phyloP scores from a whole-genome alignment of 1,140 invertebrate species.

The Sesamia nonagrioides region DNA sequence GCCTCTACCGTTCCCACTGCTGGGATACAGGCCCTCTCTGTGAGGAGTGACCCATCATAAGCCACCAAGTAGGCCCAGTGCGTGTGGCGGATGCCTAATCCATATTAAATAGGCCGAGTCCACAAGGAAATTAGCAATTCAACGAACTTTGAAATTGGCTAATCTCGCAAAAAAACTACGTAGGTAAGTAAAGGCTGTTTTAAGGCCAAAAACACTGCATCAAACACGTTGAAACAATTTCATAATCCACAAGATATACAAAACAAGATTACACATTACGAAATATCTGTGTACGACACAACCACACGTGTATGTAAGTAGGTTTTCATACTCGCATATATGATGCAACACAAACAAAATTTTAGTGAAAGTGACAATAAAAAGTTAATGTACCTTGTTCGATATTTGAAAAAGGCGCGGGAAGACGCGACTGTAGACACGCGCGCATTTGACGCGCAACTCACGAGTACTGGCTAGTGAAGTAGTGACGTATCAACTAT shows the following conservation, averaged over 20 bases:
- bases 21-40: too few species aligned
- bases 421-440: constrained; percentile 24
- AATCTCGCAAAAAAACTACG: background rate
- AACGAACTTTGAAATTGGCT: background rate
- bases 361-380: constrained; percentile 43
- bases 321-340: background rate
- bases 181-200: background rate
- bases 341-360: constrained; percentile 43
- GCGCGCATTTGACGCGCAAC: constrained; percentile 13
- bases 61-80: too few species aligned
- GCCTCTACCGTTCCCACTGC: too few species aligned
- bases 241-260: constrained; percentile 12
- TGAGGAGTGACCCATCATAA: too few species aligned
- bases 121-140: background rate
- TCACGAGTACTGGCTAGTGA: constrained; percentile 28
- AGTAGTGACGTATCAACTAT: background rate
- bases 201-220: background rate
- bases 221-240: constrained; percentile 9
- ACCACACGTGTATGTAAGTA: background rate
- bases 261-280: constrained; percentile 27
- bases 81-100: too few species aligned
- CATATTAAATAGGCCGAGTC: too few species aligned
- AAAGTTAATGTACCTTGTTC: constrained; percentile 27
- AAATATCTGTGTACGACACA: constrained; percentile 11
- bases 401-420: constrained; percentile 41